A percentile compares a stretch with the other conserved stretches of the same genome.
phyloP scores from a whole-genome alignment of 35 echinoderm and acorn worm genomes.

The Ophioderma brevispina region DNA sequence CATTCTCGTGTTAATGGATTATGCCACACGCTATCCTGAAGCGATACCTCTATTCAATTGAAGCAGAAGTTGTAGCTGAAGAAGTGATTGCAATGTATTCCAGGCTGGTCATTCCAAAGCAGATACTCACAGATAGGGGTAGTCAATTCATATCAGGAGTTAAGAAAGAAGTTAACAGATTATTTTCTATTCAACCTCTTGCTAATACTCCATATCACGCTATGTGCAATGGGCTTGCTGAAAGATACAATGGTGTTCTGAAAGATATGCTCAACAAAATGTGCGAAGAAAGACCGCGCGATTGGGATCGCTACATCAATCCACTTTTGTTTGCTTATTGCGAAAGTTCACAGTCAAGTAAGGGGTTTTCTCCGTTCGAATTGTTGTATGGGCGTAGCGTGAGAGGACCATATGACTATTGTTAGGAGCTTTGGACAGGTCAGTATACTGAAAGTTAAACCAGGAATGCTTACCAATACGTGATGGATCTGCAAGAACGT shows the following conservation, averaged over 20 bases:
- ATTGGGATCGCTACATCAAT: conserved; percentile 65
- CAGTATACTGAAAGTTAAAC: not conserved
- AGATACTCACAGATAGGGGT: conserved; percentile 53
- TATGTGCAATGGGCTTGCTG: conserved; percentile 57
- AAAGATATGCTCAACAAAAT: conserved; percentile 63
- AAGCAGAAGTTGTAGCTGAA: conserved; percentile 47
- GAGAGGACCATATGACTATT: not conserved
- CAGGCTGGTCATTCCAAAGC: conserved; percentile 46
- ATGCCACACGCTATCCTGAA: conserved; percentile 68
- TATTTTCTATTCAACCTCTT: conserved; percentile 45
- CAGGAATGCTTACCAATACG: conserved; percentile 57
- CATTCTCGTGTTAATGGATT: conserved; percentile 57
- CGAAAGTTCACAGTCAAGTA: conserved; percentile 46
- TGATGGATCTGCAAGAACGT: conserved; percentile 47
- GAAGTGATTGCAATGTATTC: conserved; percentile 38
- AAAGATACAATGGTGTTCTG: conserved; percentile 53
- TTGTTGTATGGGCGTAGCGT: conserved; percentile 54
- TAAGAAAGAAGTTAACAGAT: conserved; percentile 47
- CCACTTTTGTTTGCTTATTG: conserved; percentile 67
- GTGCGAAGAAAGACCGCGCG: conserved; percentile 51
- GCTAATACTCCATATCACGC: conserved; percentile 70
- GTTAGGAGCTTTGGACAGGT: conserved; percentile 30
- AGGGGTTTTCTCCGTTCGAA: conserved; percentile 61
- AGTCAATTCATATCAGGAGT: conserved; percentile 37
- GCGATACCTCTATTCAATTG: conserved; percentile 33